These are phyloP conservation scores for Muricea muricata DNA, from an alignment of 92 coral and sea anemone genomes.

Conservation along the genomic window DNA sequence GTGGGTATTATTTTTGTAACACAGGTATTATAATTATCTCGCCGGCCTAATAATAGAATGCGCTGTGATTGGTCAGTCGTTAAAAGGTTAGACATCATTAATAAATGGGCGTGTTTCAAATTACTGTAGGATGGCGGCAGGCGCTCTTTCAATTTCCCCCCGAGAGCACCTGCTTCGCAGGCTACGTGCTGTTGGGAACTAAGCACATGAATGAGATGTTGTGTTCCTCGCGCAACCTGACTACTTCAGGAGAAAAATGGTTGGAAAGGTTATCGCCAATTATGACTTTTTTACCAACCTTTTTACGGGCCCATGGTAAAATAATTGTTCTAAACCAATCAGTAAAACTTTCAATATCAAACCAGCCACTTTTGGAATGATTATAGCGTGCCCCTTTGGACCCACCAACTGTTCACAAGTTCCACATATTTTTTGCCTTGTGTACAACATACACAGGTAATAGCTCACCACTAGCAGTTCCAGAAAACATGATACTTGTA, in stretches of 20 bases:
- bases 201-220: slow-evolving; percentile 16
- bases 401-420: slow-evolving; percentile 20
- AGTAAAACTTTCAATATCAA: slow-evolving; percentile 1
- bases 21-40: too few species aligned
- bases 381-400: slow-evolving; percentile 14
- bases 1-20: slow-evolving; percentile 15
- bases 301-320: slow-evolving; percentile 38
- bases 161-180: too few species aligned
- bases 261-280: slow-evolving; percentile 17
- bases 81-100: too few species aligned
- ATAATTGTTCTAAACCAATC: slow-evolving; percentile 29
- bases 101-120: too few species aligned
- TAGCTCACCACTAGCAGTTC: neutral
- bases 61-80: too few species aligned
- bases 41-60: too few species aligned
- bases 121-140: too few species aligned
- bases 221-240: neutral
- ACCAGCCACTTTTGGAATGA: slow-evolving; percentile 41
- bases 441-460: slow-evolving; percentile 19
- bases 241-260: slow-evolving; percentile 3
- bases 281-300: neutral
- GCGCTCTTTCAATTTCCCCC: too few species aligned
- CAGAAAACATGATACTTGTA: slow-evolving; percentile 13
- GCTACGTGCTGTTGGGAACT: slow-evolving; percentile 35
- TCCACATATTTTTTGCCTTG: slow-evolving; percentile 25